Evolutionary conservation across 30 jellyfish, hydroid and myxozoan species (phyloP), one percentile per base, ranked within the genome.

Genomic region (Haliclystus octoradiatus): DNA sequence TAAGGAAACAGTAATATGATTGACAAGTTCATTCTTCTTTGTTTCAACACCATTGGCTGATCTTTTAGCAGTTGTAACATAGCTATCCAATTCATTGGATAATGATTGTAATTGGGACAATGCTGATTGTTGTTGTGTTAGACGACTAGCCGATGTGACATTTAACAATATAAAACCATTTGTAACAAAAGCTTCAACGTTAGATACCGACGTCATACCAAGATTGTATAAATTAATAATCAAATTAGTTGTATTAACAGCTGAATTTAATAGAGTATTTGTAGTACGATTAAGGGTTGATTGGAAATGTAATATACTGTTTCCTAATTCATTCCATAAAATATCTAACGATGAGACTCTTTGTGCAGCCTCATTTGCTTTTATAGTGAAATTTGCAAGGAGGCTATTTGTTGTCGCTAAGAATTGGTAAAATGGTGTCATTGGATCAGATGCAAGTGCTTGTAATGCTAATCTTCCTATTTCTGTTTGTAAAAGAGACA

Each of bases 51-150:
- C 65, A 28, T 34, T 57, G 24, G 85, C 73, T 9, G 60, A 63
- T 1, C 83, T 26, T 50, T 76, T 78, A 3, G 88, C 81, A 9
- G 76, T 26, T 1, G 73, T 65, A 0, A 89, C 93, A 69, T 76
- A 84, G 2, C 68, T 79, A 23, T 68, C 13, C 65, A 89, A 64
- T 35, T 89, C 94, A 34, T 69, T 68, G 52, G 65, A 71, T 12
- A 89, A 78, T 32, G 64, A 77, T 0, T 75, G 47, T 12, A 89
- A 78, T 65, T 81, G 95, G 1, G 33, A 57, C 71, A 81, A 34
- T 15, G 98, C 98, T n/a, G 75, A 75, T 3, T 62, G 66, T 50
- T 89, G 98, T 71, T 89, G 94, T 25, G 70, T 33, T 65, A 81
- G 65, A 26, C 93, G 72, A 33, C 71, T 84, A 3, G 85, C 81